Base-by-base conservation (phyloP, 2,888 invertebrate species). In the Thereva nobilitata region DNA sequence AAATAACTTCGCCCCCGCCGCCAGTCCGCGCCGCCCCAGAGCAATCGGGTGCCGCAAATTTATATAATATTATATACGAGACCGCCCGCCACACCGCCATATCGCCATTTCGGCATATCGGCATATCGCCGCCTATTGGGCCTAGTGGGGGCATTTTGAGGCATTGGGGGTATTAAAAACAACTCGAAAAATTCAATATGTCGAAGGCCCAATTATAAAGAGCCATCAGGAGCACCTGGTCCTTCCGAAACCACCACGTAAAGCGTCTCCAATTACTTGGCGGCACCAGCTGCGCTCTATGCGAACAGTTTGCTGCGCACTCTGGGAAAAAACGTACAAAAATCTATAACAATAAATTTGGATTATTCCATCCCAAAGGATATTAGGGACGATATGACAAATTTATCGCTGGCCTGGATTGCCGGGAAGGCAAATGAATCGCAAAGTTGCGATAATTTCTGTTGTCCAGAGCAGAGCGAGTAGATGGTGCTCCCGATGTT, bases 301-400 rank as follows among this genome's bases (percentile, higher is more conserved):
- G 67, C 67, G 67, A 59, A 49, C 66, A 57, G 66, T 42, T 65
- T 63, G 54, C 41, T 66, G 55, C 56, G 59, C 47, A 59, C 38
- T 23, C 23, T 50, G 53, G 57, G 56, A 59, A 59, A 66, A 66
- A 45, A 50, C 61, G 59, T 54, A 59, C 72, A 73, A 72, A 73
- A 73, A 73, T 73, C 73, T 73, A 73, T 73, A 72, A 72, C 72
- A 73, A 75, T 75, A 74, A 74, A 75, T 75, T 75, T 72, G 73
- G 75, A 74, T 74, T 75, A 74, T 73, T 73, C 71, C 71, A 73
- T 74, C 72, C 72, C 72, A 73, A 68, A 74, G 73, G 73, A 74
- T 73, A 74, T 73, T 74, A 74, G 74, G 74, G 74, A 73, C 74
- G 74, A 75, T 73, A 75, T 76, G 75, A 75, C 75, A 75, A 74